Conservation (phyloP, 1,140 invertebrate species). For the Hydropsyche tenuis region DNA sequence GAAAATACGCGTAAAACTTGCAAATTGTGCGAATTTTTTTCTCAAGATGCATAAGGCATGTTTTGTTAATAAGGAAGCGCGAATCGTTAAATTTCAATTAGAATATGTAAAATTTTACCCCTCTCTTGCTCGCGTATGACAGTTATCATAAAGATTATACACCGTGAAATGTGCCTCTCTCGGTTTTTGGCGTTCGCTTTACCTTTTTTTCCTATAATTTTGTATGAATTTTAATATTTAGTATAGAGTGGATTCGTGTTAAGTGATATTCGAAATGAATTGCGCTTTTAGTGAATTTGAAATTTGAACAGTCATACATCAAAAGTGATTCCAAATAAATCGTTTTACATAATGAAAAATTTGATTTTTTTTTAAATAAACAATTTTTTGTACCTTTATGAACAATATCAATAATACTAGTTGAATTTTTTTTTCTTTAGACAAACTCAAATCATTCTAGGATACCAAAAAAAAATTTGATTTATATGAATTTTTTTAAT, state of each 20-base stretch:
- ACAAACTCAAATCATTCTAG: no score
- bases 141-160: neutral
- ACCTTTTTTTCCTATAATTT: neutral
- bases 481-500: no score
- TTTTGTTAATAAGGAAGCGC: neutral
- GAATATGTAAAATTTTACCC: constrained; percentile 1
- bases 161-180: constrained; percentile 8
- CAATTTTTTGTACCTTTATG: no score
- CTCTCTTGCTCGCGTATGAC: no score
- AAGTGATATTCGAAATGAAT: constrained; percentile 3
- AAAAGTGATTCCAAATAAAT: neutral
- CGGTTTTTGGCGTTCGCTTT: neutral
- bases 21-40: constrained; percentile 4
- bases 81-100: constrained; percentile 13
- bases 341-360: no score
- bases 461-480: no score
- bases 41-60: no score
- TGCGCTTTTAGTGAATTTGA: neutral
- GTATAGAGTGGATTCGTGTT: neutral
- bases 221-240: no score
- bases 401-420: no score
- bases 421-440: no score
- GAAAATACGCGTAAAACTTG: no score
- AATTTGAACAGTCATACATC: neutral
- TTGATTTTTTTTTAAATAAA: no score